A percentile compares a stretch with the other conserved stretches of the same genome.
Evolutionary conservation across 2,888 invertebrate species (phyloP).

Genomic region (Gymnosoma rotundatum): DNA sequence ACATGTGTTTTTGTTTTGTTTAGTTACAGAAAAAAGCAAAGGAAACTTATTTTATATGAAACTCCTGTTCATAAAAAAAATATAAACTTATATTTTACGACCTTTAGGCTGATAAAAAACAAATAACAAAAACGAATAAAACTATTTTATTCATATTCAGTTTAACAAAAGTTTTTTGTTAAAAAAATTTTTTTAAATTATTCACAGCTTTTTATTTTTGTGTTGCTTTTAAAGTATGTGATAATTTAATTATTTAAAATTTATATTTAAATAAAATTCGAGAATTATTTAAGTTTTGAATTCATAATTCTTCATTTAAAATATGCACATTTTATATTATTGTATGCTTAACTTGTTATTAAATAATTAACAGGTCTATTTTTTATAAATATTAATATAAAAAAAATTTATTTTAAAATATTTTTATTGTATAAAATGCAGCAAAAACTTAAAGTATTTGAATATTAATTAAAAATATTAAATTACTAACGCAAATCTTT

Average conservation of each 20-base stretch:
- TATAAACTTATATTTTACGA: conserved; percentile 70
- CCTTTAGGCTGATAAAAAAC: conserved; percentile 37
- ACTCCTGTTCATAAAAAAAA: conserved; percentile 73
- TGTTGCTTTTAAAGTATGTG: background rate
- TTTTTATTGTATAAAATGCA: no score
- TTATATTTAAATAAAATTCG: conserved; percentile 3
- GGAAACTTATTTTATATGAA: conserved; percentile 19
- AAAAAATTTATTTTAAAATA: no score
- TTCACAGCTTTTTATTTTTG: background rate
- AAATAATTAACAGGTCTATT: background rate
- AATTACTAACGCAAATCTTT: no score
- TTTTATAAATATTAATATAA: no score
- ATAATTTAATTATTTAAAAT: conserved; percentile 36
- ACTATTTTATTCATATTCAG: conserved; percentile 23
- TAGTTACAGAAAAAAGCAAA: conserved; percentile 47
- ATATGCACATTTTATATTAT: background rate
- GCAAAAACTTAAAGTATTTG: no score
- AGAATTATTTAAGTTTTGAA: background rate
- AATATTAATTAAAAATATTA: no score
- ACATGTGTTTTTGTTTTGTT: conserved; percentile 8
- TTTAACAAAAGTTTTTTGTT: conserved; percentile 7
- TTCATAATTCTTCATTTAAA: background rate
- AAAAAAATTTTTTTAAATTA: background rate
- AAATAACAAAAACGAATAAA: background rate
- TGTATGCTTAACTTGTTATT: background rate